Conservation (phyloP, 2,113 vertebrate species). For the Jaculus jaculus region DNA sequence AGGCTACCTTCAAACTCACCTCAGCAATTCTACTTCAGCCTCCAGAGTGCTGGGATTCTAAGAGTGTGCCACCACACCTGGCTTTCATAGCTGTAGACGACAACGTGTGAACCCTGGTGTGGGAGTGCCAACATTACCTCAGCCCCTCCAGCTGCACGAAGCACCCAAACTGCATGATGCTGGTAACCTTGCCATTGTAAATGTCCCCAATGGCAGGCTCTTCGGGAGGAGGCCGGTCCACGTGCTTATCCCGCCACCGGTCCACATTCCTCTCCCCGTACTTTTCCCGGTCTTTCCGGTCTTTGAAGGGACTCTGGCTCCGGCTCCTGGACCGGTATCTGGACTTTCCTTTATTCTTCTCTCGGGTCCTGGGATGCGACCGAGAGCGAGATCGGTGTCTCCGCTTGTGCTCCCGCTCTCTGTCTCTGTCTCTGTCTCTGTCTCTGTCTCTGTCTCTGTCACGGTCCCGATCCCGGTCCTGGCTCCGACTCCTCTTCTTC, state of each 20-base stretch:
- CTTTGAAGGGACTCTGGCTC: constrained; percentile 88
- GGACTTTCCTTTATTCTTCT: constrained; percentile 84
- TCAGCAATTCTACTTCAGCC: no score
- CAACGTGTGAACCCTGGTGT: accelerated
- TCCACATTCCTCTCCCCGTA: constrained; percentile 81
- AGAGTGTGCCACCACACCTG: no score
- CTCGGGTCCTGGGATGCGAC: constrained; percentile 90
- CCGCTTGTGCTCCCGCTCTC: constrained; percentile 82
- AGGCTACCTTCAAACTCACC: no score
- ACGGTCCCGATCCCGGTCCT: constrained; percentile 84
- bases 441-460: background rate
- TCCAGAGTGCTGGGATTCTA: no score
- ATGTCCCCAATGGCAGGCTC: constrained; percentile 97
- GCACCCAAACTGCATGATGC: constrained; percentile 99
- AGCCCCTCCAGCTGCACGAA: constrained; percentile 98
- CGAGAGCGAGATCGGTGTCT: constrained; percentile 87
- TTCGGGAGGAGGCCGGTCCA: constrained; percentile 95
- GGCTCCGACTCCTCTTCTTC: constrained; percentile 86
- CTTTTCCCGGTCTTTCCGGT: constrained; percentile 84
- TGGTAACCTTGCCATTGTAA: constrained; percentile 98
- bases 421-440: constrained; percentile 43
- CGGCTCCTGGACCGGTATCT: constrained; percentile 87
- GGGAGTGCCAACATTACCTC: constrained; percentile 83
- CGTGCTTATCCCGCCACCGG: constrained; percentile 95
- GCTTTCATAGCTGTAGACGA: background rate